phyloP scores from a whole-genome alignment of 1,140 invertebrate genomes.

The Galleria mellonella region DNA sequence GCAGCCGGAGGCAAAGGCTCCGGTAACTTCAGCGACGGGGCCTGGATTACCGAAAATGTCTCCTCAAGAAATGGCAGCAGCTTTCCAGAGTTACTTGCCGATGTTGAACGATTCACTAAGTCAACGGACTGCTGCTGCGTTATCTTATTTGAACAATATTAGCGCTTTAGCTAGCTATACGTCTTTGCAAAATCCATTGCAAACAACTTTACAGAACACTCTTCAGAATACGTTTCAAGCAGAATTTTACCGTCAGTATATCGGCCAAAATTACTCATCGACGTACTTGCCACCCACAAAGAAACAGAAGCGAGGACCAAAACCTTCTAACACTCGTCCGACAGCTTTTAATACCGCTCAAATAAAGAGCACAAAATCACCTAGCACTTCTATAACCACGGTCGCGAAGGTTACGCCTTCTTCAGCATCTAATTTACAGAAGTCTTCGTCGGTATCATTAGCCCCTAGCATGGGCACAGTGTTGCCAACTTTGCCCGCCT shows the following conservation, averaged over 20 bases:
- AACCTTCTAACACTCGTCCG: constrained; percentile 11
- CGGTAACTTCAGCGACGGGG: constrained; percentile 7
- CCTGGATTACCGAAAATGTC: constrained; percentile 45
- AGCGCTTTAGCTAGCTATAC: constrained; percentile 44
- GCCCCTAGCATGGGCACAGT: constrained; percentile 54
- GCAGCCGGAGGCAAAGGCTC: constrained; percentile 25
- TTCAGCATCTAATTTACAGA: constrained; percentile 8
- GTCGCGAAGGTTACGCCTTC: neutral
- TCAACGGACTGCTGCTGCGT: constrained; percentile 47
- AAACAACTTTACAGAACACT: constrained; percentile 36
- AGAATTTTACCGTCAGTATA: constrained; percentile 54
- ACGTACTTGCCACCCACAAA: constrained; percentile 39
- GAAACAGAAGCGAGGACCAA: constrained; percentile 55
- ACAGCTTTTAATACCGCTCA: constrained; percentile 11
- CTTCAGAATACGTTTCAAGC: constrained; percentile 58
- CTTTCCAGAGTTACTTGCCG: constrained; percentile 54
- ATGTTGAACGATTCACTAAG: constrained; percentile 46
- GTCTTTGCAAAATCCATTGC: constrained; percentile 36
- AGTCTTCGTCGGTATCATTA: constrained; percentile 29
- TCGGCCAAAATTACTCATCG: constrained; percentile 37
- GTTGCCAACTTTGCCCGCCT: constrained; percentile 42
- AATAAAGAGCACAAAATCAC: constrained; percentile 28
- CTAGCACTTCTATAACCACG: neutral
- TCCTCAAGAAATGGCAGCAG: constrained; percentile 43
- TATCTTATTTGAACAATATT: constrained; percentile 53